Evolutionary conservation across 2,113 vertebrate species (phyloP).

Genomic region (Spermophilus dauricus): DNA sequence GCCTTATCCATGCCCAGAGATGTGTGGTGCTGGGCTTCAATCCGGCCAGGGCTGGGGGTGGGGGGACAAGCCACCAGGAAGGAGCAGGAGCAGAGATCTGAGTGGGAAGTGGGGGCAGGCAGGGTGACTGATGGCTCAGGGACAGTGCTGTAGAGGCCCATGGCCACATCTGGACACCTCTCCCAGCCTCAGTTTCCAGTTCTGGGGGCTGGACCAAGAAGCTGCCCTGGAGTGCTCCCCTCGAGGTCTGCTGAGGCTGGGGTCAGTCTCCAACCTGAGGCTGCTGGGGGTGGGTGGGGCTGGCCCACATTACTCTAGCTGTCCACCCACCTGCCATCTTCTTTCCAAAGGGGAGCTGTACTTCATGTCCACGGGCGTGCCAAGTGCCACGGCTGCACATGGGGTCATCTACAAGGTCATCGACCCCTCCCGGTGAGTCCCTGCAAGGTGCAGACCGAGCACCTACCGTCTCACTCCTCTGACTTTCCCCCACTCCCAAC

Average conservation of each 20-base stretch:
- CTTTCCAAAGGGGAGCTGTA: slow-evolving; percentile 94
- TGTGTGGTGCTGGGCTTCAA: neutral
- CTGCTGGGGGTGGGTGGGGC: fast-evolving
- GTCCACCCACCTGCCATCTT: slow-evolving; percentile 27
- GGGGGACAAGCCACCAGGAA: neutral
- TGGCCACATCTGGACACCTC: fast-evolving
- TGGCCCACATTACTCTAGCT: neutral
- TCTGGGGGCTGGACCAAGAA: fast-evolving
- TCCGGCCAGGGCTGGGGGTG: neutral
- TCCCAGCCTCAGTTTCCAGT: neutral
- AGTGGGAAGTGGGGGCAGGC: neutral
- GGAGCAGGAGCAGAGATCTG: neutral
- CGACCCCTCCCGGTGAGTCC: slow-evolving; percentile 95
- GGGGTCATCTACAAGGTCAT: slow-evolving; percentile 97
- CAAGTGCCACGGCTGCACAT: slow-evolving; percentile 91
- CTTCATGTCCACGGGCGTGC: slow-evolving; percentile 95
- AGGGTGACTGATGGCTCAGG: fast-evolving
- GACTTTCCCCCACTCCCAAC: neutral
- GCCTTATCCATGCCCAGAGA: neutral
- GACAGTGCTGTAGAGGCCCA: neutral
- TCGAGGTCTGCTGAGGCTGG: fast-evolving
- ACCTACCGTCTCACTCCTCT: fast-evolving
- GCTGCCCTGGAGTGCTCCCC: fast-evolving
- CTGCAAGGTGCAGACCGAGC: fast-evolving
- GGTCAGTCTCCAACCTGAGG: neutral